Evolutionary conservation across 2,888 invertebrate genomes (phyloP).

Genomic region (Brachyptera putata): DNA sequence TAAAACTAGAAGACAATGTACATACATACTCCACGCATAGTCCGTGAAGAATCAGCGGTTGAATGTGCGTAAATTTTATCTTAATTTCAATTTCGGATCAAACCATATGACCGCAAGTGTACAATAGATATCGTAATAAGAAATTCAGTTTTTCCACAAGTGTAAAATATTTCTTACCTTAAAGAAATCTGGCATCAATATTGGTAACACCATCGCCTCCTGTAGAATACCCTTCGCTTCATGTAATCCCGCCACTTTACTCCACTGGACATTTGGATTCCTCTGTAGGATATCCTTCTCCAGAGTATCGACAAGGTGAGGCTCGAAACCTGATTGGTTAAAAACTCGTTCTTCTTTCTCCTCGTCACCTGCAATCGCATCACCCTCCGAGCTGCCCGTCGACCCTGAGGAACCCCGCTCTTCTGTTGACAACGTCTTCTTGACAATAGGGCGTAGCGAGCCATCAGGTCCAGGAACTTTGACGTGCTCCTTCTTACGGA

Average conservation of each 20-base stretch:
- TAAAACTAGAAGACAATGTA: too few relatives aligned
- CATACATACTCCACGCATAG: too few relatives aligned
- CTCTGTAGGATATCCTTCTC: constrained; percentile 94
- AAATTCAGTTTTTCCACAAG: too few relatives aligned
- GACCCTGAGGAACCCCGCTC: constrained; percentile 10
- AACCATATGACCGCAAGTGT: too few relatives aligned
- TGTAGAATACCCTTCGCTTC: constrained; percentile 88
- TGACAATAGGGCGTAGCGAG: neutral
- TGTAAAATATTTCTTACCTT: too few relatives aligned
- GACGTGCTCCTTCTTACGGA: constrained; percentile 16
- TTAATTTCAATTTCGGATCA: too few relatives aligned
- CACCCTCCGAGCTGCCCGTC: constrained; percentile 23
- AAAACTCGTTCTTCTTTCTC: constrained; percentile 49
- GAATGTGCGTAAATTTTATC: too few relatives aligned
- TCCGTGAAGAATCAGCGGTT: too few relatives aligned
- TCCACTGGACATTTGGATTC: constrained; percentile 95
- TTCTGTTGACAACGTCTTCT: constrained; percentile 18
- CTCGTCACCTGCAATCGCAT: constrained; percentile 35
- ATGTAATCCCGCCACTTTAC: constrained; percentile 83
- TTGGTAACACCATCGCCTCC: constrained; percentile 95
- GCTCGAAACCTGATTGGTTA: constrained; percentile 66
- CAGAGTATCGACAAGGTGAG: constrained; percentile 73
- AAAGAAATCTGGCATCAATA: constrained; percentile 98
- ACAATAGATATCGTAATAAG: too few relatives aligned
- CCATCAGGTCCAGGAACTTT: neutral